Evolutionary conservation across 2,888 invertebrate species (phyloP).

Genomic region (Cerastis rubricosa): DNA sequence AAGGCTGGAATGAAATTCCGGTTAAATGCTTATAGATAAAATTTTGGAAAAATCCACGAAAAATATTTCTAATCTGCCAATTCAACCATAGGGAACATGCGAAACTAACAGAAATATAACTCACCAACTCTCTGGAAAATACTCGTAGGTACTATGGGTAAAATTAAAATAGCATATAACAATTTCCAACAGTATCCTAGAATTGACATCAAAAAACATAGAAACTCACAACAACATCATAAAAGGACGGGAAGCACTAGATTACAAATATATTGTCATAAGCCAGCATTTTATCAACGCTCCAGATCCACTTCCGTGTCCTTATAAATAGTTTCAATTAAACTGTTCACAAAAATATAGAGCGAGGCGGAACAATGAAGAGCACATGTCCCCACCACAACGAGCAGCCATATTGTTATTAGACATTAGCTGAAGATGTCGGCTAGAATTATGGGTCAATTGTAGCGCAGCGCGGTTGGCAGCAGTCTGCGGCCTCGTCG

Average conservation of each 20-base stretch:
- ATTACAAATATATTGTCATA: neutral
- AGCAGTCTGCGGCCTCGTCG: slow-evolving; percentile 69
- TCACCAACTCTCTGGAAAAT: neutral
- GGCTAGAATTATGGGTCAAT: slow-evolving; percentile 76
- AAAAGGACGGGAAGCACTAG: neutral
- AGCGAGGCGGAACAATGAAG: slow-evolving; percentile 53
- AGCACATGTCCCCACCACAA: slow-evolving; percentile 61
- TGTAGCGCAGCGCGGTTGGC: slow-evolving; percentile 66
- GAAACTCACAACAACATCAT: neutral
- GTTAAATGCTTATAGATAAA: neutral
- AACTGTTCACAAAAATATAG: slow-evolving; percentile 41
- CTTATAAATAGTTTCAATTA: slow-evolving; percentile 31
- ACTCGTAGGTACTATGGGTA: neutral
- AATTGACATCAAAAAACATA: neutral
- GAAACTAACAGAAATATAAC: neutral
- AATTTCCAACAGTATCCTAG: neutral
- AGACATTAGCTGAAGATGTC: slow-evolving; percentile 73
- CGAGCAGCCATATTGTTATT: slow-evolving; percentile 69
- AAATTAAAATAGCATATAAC: neutral
- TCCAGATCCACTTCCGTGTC: neutral
- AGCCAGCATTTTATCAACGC: neutral
- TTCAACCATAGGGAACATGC: too few species aligned
- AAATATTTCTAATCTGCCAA: neutral
- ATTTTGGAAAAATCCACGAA: neutral
- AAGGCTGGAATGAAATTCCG: neutral